Conservation (phyloP, 2,113 vertebrate species). For the Tyrannus savana region DNA sequence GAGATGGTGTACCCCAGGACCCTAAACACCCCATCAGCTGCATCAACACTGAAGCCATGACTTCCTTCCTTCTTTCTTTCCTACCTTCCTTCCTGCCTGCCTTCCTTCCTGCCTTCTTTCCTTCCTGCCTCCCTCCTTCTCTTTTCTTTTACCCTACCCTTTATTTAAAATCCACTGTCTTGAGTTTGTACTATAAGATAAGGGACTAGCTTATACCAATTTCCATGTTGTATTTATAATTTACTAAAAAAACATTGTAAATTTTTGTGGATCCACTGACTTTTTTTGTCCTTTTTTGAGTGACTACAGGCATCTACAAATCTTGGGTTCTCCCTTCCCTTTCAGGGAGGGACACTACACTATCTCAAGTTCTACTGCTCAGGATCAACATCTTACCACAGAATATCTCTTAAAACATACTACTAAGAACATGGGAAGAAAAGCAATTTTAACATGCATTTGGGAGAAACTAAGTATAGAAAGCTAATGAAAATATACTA, state of each 20-base stretch:
- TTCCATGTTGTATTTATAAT: background rate
- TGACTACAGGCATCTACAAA: no score
- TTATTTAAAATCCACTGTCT: background rate
- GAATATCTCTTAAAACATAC: background rate
- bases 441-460: background rate
- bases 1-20: background rate
- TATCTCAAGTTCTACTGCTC: background rate
- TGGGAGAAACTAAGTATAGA: background rate
- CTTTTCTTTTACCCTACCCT: background rate
- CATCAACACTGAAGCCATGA: background rate
- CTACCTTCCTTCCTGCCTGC: no score
- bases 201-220: background rate
- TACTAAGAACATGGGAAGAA: background rate
- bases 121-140: no score
- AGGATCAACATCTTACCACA: background rate
- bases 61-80: background rate
- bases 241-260: background rate
- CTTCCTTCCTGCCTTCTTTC: no score
- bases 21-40: background rate
- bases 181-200: background rate
- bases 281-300: accelerated
- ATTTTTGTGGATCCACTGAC: background rate
- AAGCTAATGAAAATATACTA: background rate
- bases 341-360: no score
- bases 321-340: background rate